These are phyloP conservation scores for Bambusicola thoracicus DNA, from an alignment of 2,113 vertebrate genomes.

Conservation along the genomic window DNA sequence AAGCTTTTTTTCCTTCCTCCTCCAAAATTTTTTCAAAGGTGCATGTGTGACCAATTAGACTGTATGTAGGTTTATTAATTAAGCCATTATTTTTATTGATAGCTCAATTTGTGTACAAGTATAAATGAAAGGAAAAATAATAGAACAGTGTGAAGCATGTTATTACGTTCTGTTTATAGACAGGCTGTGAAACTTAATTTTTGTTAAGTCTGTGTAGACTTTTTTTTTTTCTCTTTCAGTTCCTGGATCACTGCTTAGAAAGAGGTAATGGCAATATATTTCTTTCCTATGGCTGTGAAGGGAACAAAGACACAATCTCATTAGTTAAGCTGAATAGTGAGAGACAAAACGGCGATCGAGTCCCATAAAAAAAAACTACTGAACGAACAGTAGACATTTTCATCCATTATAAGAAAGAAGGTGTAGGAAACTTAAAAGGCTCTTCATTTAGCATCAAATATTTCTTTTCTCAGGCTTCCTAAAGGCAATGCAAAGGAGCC, in stretches of 20 bases:
- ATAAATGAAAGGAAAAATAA: constrained; percentile 39
- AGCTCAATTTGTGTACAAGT: constrained; percentile 50
- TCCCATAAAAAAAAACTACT: not conserved
- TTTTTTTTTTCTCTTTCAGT: constrained; percentile 16
- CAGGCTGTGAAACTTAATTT: constrained; percentile 44
- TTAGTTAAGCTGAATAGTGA: constrained; percentile 55
- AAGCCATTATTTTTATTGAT: constrained; percentile 60
- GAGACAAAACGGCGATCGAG: not conserved
- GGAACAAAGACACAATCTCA: constrained; percentile 36
- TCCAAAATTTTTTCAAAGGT: constrained; percentile 60
- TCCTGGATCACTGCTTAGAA: constrained; percentile 19
- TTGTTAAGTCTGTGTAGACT: constrained; percentile 18
- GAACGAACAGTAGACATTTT: not conserved
- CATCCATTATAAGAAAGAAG: not conserved
- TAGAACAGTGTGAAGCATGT: not conserved
- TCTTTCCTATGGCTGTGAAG: not conserved
- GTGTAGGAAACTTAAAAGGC: not conserved
- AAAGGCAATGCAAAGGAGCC: not conserved
- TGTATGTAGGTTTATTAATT: constrained; percentile 58
- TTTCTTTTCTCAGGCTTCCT: not conserved
- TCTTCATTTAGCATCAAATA: not conserved
- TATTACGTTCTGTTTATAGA: constrained; percentile 22
- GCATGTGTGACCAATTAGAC: constrained; percentile 54
- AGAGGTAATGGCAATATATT: not conserved
- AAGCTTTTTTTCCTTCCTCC: constrained; percentile 30